Conservation (phyloP, 2,888 invertebrate genomes). For the Punctoribates punctum region DNA sequence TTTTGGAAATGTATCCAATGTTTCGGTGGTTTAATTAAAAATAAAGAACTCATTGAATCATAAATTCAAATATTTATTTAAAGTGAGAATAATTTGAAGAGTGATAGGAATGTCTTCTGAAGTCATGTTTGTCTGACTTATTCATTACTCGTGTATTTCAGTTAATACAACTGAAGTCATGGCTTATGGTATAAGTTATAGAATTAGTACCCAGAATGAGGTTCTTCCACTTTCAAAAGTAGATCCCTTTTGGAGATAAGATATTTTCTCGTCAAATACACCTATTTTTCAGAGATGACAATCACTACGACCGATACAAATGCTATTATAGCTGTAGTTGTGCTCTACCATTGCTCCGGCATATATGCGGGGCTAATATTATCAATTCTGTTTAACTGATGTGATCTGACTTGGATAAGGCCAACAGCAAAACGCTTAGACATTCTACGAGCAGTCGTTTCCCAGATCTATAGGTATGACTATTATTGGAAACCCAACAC, state of each 20-base stretch:
- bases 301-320: neutral
- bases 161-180: neutral
- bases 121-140: constrained; percentile 16
- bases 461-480: neutral
- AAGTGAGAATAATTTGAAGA: neutral
- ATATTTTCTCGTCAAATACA: constrained; percentile 13
- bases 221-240: constrained; percentile 15
- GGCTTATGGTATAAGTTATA: neutral
- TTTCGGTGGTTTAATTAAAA: neutral
- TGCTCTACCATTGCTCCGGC: neutral
- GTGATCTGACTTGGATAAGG: neutral
- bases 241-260: constrained; percentile 23
- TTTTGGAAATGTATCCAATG: no score
- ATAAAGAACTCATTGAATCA: neutral
- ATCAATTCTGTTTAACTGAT: constrained; percentile 1
- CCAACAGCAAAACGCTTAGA: neutral
- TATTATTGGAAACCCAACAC: neutral
- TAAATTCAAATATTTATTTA: neutral
- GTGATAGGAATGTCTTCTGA: neutral
- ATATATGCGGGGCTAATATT: neutral
- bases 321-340: constrained; percentile 15
- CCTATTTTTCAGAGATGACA: constrained; percentile 9
- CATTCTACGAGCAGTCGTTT: neutral
- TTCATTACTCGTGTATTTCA: constrained; percentile 3
- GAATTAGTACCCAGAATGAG: constrained; percentile 17